Evolutionary conservation across 2,888 invertebrate genomes (phyloP), one percentile per base, ranked within the genome.

Genomic region (Phyllotreta cruciferae): DNA sequence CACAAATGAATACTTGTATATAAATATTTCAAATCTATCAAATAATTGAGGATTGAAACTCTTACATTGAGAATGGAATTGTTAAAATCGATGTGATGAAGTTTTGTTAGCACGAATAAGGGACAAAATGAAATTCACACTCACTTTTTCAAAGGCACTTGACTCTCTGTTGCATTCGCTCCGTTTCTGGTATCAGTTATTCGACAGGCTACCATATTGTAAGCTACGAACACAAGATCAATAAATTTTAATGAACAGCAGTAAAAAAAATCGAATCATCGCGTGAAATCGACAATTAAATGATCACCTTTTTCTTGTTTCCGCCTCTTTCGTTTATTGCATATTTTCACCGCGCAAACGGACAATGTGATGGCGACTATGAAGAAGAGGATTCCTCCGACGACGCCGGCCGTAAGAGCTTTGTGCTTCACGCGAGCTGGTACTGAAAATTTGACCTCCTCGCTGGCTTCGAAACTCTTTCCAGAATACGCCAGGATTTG

Each of bases 141-240:
- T 94, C 85, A 96, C 96, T 94, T 95, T 89, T 95, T 95, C 90
- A 94, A 93, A 93, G 94, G 94, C 92, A 96, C 93, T 90, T 93
- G 93, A 89, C 94, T 94, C 90, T 93, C 87, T 83, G 90, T 88
- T 83, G 87, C 85, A 83, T 87, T 83, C 78, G 86, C 85, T 79
- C 94, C 94, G 83, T 94, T 94, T 84, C 95, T 90, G 79, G 93
- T 89, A 84, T 96, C 95, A 77, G 94, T 94, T 82, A 95, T 91
- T 82, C 96, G 90, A 88, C 95, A 95, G 84, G 96, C 93, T 88
- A 96, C 96, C 95, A 96, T 94, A 87, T 94, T 95, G 89, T 96
- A 96, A 86, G 94, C 96, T 96, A 91, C 84, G 92, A 92, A 83
- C 70, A 60, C 60, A 61, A 34, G 39, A 14, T 14, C 34, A 41